A percentile compares a stretch with the other conserved stretches of the same genome.
Conservation (phyloP, 1,140 invertebrate species). For the Bombus sibiricus region DNA sequence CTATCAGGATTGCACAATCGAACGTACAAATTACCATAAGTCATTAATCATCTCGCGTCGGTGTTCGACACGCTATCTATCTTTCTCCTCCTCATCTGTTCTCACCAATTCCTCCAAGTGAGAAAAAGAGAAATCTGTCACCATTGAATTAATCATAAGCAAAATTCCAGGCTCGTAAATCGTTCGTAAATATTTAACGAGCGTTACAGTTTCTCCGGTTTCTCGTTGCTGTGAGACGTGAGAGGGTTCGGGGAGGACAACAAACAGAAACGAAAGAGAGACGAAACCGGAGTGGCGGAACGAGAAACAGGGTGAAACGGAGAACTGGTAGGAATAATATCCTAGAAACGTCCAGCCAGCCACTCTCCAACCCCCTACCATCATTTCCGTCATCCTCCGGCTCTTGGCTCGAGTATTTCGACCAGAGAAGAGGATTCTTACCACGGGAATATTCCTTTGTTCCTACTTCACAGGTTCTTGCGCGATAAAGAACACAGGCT, state of each 20-base stretch:
- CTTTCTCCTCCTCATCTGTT: neutral
- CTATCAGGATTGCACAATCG: conserved; percentile 11
- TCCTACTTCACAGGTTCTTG: conserved; percentile 73
- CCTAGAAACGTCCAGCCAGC: conserved; percentile 38
- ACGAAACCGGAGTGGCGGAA: neutral
- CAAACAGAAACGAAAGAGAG: conserved; percentile 3
- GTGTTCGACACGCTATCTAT: neutral
- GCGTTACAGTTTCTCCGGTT: neutral
- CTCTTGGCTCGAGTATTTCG: conserved; percentile 61
- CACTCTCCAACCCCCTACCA: conserved; percentile 21
- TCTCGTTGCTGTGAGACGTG: neutral
- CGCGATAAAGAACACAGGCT: conserved; percentile 70
- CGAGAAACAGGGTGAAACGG: conserved; percentile 11
- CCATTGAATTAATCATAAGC: conserved; percentile 7
- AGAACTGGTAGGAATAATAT: conserved; percentile 38
- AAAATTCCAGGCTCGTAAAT: conserved; percentile 27
- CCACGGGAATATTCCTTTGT: conserved; percentile 68
- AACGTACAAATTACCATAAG: conserved; percentile 24
- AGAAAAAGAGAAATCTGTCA: neutral
- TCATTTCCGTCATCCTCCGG: conserved; percentile 2
- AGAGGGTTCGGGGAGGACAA: neutral
- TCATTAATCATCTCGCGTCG: conserved; percentile 21
- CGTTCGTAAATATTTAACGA: conserved; percentile 43
- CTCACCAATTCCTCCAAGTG: neutral
- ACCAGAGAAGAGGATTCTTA: conserved; percentile 62